Evolutionary conservation across 2,113 vertebrate species (phyloP).

Genomic region (cattle (Bos taurus)): ARS-UCD2.0 NC_037351.1:7037501-7038000

Average conservation of each 20-base stretch:
- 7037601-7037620: not conserved
- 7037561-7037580: not conserved
- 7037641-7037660: not conserved
- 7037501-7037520: not conserved
- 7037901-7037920: no score
- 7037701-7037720: not conserved
- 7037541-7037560: not conserved
- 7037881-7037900: not conserved
- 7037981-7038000: not conserved
- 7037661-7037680: not conserved
- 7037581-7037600: not conserved
- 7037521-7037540: not conserved
- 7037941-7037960: not conserved
- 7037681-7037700: not conserved
- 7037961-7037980: accelerated
- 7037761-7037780: not conserved
- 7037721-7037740: not conserved
- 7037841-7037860: not conserved
- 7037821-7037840: not conserved
- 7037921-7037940: not conserved
- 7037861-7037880: not conserved
- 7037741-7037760: not conserved
- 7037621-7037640: not conserved
- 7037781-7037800: not conserved
- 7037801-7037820: not conserved